Conservation (phyloP, 2,113 vertebrate genomes). For the Pogonocichla stellata region DNA sequence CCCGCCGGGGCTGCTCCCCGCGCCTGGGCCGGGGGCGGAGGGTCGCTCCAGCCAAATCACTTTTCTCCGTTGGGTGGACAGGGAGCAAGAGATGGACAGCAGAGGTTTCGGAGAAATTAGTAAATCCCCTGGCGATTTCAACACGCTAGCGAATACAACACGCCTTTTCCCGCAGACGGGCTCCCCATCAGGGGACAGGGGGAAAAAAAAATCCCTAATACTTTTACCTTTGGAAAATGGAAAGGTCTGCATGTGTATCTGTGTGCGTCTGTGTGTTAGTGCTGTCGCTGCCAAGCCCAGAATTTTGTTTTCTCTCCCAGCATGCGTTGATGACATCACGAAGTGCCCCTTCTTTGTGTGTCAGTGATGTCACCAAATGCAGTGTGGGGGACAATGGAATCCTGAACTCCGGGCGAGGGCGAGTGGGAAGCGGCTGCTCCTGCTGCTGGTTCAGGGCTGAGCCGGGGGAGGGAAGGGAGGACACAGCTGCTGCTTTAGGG, state of each 20-base stretch:
- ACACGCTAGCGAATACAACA: background rate
- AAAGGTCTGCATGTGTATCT: background rate
- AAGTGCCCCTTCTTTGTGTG: conserved; percentile 60
- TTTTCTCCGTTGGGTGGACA: background rate
- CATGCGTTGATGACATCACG: conserved; percentile 64
- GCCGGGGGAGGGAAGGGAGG: conserved; percentile 1
- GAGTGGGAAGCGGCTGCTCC: conserved; percentile 24
- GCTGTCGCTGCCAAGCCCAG: background rate
- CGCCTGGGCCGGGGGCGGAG: background rate
- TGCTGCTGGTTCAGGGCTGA: conserved; percentile 19
- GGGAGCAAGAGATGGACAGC: background rate
- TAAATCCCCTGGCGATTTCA: background rate
- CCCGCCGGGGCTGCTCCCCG: background rate
- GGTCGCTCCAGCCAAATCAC: background rate
- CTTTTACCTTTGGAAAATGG: background rate
- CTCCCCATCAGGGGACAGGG: background rate
- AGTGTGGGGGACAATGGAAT: conserved; percentile 66
- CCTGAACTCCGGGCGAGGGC: conserved; percentile 33
- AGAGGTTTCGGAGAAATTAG: background rate
- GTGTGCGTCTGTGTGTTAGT: background rate
- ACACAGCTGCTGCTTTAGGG: conserved; percentile 22
- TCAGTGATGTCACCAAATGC: conserved; percentile 60
- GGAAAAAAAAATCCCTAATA: background rate
- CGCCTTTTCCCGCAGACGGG: background rate
- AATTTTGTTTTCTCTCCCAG: conserved; percentile 51